Evolutionary conservation across 2,797 vertebrate genomes (phyloP).

Genomic region (Phylloscopus collybita): DNA sequence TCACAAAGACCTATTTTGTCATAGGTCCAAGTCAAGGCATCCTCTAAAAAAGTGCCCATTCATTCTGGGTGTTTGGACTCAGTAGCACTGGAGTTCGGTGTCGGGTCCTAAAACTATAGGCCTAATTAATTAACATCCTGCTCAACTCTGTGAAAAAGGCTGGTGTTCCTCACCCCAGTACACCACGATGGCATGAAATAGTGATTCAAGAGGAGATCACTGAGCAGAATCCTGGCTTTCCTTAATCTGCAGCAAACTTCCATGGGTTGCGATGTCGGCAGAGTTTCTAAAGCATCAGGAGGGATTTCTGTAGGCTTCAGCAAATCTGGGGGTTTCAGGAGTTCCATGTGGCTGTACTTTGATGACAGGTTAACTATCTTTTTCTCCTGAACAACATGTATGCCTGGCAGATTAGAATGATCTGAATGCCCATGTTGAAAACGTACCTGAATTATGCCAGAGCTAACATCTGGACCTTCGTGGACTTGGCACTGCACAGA

Average conservation of each 20-base stretch:
- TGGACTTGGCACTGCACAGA: background rate
- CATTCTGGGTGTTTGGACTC: background rate
- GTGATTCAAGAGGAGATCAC: background rate
- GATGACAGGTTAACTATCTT: background rate
- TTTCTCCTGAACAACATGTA: background rate
- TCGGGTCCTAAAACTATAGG: background rate
- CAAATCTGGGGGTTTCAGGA: background rate
- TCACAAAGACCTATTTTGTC: slow-evolving; percentile 12
- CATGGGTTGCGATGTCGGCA: background rate
- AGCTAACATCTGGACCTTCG: slow-evolving; percentile 27
- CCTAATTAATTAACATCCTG: background rate
- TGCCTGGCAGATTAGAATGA: background rate
- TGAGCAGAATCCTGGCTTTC: background rate
- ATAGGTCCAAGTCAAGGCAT: background rate
- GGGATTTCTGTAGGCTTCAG: background rate
- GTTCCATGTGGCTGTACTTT: background rate
- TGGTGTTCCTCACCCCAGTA: background rate
- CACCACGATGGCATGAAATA: background rate
- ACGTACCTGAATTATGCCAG: slow-evolving; percentile 10
- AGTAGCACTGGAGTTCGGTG: background rate
- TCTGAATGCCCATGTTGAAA: background rate
- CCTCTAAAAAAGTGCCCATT: background rate
- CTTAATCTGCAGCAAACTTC: background rate
- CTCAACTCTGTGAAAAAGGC: background rate
- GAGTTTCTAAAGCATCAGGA: background rate